Conservation (phyloP, 2,797 vertebrate genomes). For the Micromesistius poutassou region DNA sequence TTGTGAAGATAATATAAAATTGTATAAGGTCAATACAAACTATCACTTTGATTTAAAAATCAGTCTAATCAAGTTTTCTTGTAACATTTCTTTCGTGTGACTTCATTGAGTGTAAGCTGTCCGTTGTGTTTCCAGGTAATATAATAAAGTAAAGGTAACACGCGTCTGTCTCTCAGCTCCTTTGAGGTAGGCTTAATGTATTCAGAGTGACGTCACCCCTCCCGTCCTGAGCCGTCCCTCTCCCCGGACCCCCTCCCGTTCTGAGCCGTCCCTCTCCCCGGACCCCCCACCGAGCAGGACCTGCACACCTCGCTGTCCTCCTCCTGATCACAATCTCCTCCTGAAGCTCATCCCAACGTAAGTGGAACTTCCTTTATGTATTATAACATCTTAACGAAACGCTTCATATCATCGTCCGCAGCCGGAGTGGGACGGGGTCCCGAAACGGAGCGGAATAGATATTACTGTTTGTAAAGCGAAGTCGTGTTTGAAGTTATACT, state of each 20-base stretch:
- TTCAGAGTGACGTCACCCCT: constrained; percentile 68
- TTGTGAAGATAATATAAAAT: not conserved
- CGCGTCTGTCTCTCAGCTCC: constrained; percentile 2
- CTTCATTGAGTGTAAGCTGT: too few relatives aligned
- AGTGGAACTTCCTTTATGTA: constrained; percentile 29
- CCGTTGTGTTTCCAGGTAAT: too few relatives aligned
- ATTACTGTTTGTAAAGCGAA: not conserved
- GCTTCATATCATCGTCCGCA: not conserved
- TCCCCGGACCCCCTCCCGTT: constrained; percentile 13
- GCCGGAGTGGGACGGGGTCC: too few relatives aligned
- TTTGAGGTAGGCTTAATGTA: not conserved
- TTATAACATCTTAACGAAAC: not conserved
- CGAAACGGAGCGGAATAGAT: not conserved
- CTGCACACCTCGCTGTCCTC: not conserved
- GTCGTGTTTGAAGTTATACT: not conserved
- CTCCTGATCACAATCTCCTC: constrained; percentile 13
- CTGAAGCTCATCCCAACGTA: constrained; percentile 40
- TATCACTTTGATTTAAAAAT: not conserved
- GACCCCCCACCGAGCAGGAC: not conserved
- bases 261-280: not conserved
- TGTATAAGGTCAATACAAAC: not conserved
- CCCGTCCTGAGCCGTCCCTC: constrained; percentile 20
- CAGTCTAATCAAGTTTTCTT: too few relatives aligned
- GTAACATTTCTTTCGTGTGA: too few relatives aligned
- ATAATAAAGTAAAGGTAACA: too few relatives aligned